A percentile compares a stretch with the other conserved stretches of the same genome.
phyloP scores from a whole-genome alignment of 1,140 invertebrate species.

The Archivesica marissinica region DNA sequence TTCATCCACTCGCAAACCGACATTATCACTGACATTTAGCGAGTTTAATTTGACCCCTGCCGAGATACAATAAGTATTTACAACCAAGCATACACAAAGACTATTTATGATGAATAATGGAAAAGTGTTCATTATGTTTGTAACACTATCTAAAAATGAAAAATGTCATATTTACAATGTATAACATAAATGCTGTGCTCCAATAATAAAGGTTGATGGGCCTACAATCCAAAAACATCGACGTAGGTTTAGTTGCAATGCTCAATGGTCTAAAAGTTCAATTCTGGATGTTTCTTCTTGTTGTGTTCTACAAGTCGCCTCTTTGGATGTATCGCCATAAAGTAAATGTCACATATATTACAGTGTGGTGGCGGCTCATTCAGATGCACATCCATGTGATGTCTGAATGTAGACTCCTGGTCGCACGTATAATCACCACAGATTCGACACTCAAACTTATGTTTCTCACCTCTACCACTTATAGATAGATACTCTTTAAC shows the following conservation, averaged over 20 bases:
- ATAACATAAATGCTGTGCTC: neutral
- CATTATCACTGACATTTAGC: too few relatives aligned
- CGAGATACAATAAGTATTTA: constrained; percentile 7
- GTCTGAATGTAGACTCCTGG: constrained; percentile 21
- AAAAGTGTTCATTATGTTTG: neutral
- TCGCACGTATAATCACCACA: constrained; percentile 34
- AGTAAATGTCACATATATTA: constrained; percentile 57
- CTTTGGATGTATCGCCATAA: constrained; percentile 58
- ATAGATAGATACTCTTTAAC: constrained; percentile 51
- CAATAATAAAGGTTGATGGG: neutral
- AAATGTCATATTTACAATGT: neutral
- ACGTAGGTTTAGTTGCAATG: neutral
- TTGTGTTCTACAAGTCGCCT: constrained; percentile 49
- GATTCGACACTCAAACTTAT: constrained; percentile 53
- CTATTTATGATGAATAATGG: neutral
- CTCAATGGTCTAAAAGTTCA: neutral
- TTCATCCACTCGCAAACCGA: too few relatives aligned
- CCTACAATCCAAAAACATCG: neutral
- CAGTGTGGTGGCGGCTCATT: constrained; percentile 53
- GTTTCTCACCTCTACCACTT: constrained; percentile 23
- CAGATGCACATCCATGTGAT: constrained; percentile 54
- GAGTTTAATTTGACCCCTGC: too few relatives aligned
- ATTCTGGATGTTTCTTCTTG: constrained; percentile 53
- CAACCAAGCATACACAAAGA: neutral
- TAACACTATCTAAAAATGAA: constrained; percentile 1